Evolutionary conservation across 1,140 invertebrate species (phyloP).

Genomic region (Latrodectus geometricus): DNA sequence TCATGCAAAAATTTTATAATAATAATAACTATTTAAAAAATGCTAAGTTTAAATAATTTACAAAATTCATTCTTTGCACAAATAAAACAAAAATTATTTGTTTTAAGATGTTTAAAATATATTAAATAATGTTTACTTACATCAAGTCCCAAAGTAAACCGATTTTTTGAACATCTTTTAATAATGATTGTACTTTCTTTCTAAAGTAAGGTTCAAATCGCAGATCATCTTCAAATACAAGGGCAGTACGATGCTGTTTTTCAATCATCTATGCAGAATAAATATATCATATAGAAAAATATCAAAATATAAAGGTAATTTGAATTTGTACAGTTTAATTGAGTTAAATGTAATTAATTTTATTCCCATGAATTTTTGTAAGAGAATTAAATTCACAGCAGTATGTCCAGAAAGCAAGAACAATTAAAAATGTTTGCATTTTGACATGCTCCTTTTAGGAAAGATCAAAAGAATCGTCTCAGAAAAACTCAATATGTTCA

Average conservation of each 20-base stretch:
- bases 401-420: too few species aligned
- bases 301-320: not conserved
- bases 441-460: too few species aligned
- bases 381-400: not conserved
- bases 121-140: slow-evolving; percentile 73
- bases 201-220: slow-evolving; percentile 91
- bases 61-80: too few species aligned
- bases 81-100: too few species aligned
- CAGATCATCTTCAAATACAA: slow-evolving; percentile 96
- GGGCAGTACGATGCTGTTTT: slow-evolving; percentile 75
- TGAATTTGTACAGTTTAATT: not conserved
- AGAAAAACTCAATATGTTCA: too few species aligned
- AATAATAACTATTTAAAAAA: too few species aligned
- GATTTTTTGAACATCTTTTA: slow-evolving; percentile 79
- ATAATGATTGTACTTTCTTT: slow-evolving; percentile 76
- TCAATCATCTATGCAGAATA: slow-evolving; percentile 76
- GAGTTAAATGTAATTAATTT: not conserved
- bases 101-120: too few species aligned
- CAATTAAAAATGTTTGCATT: too few species aligned
- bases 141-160: slow-evolving; percentile 87
- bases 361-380: not conserved
- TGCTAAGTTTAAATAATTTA: too few species aligned
- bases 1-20: too few species aligned
- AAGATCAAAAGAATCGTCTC: too few species aligned
- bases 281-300: not conserved